A percentile compares a stretch with the other conserved stretches of the same genome.
These are phyloP conservation scores for Eira barbara DNA, from an alignment of 2,113 vertebrate species.

Conservation along the genomic window DNA sequence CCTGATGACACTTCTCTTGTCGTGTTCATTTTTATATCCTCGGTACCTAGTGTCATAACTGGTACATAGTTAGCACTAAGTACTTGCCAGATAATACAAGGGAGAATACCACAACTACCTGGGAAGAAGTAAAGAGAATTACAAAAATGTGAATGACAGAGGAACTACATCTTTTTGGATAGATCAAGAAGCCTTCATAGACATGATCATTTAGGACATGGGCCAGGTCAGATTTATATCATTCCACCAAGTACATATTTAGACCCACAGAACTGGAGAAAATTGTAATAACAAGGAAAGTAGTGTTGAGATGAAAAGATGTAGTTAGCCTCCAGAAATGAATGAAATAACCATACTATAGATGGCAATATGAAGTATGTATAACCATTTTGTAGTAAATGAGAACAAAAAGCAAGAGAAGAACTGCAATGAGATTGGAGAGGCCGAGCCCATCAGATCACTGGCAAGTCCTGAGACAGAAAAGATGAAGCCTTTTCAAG, in stretches of 20 bases:
- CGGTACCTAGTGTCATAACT: background rate
- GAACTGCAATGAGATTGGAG: background rate
- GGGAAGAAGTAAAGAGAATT: background rate
- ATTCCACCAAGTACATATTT: background rate
- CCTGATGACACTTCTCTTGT: background rate
- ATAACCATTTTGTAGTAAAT: background rate
- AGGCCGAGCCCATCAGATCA: background rate
- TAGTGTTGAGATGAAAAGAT: background rate
- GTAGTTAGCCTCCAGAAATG: background rate
- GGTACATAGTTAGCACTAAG: background rate
- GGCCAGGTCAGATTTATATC: background rate
- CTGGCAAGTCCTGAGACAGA: background rate
- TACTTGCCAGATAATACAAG: background rate
- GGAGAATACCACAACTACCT: background rate
- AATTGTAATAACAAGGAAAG: background rate
- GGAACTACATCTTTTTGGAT: background rate
- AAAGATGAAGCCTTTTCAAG: background rate
- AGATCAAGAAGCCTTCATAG: background rate
- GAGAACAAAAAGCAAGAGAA: background rate
- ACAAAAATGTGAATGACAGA: background rate
- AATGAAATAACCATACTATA: background rate
- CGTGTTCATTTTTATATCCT: background rate
- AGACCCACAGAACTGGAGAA: background rate
- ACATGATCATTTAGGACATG: background rate
- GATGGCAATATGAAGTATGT: background rate